phyloP scores from a whole-genome alignment of 2,113 vertebrate genomes.

The Salvelinus sp. region DNA sequence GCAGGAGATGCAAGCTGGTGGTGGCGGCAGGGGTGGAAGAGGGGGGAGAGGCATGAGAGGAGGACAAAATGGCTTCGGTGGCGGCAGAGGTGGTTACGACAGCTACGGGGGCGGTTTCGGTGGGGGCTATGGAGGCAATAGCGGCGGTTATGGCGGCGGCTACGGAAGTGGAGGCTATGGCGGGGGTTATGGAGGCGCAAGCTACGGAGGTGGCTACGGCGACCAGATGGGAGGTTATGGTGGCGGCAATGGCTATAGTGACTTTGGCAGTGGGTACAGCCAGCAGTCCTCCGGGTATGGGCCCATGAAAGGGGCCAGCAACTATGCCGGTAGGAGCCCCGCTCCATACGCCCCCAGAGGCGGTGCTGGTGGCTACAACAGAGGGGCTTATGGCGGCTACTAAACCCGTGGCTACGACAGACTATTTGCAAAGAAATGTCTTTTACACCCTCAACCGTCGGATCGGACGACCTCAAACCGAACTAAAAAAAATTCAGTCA shows the following conservation, averaged over 20 bases:
- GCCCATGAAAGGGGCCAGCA: conserved; percentile 85
- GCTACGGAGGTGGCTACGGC: conserved; percentile 65
- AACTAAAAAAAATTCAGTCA: conserved; percentile 48
- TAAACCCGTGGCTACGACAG: conserved; percentile 28
- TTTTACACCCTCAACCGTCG: conserved; percentile 30
- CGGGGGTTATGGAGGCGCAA: conserved; percentile 74
- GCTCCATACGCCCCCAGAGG: conserved; percentile 84
- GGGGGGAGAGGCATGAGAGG: conserved; percentile 57
- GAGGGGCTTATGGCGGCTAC: conserved; percentile 67
- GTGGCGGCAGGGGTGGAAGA: conserved; percentile 31
- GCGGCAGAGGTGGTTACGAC: conserved; percentile 67
- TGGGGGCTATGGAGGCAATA: conserved; percentile 61
- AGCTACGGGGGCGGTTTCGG: conserved; percentile 60
- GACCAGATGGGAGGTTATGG: conserved; percentile 83
- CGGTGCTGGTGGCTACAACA: conserved; percentile 54
- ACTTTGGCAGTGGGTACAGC: conserved; percentile 85
- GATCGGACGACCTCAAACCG: conserved; percentile 38
- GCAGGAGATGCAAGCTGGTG: conserved; percentile 79
- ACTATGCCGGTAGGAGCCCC: conserved; percentile 80
- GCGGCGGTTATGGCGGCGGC: conserved; percentile 60
- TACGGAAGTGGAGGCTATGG: conserved; percentile 66
- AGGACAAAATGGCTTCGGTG: conserved; percentile 56
- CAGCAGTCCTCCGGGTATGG: conserved; percentile 89
- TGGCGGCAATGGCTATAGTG: conserved; percentile 88
- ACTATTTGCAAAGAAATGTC: conserved; percentile 15